phyloP scores from a whole-genome alignment of 53 echinoderm and acorn worm species.

The Pentamera pediparva region DNA sequence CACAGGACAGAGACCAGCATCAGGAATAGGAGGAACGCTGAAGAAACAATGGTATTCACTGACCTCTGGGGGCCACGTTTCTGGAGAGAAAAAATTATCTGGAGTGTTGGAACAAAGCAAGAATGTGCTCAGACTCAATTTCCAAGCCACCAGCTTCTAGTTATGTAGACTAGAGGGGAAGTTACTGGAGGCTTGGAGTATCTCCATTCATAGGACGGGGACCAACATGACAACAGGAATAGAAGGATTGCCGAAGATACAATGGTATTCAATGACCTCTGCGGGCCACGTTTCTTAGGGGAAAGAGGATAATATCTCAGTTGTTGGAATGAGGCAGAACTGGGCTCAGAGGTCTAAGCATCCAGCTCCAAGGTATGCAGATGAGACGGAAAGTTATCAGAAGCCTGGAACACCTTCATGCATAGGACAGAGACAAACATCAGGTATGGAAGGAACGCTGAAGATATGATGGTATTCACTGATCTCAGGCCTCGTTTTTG shows the following conservation, averaged over 20 bases:
- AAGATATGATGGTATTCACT: no score
- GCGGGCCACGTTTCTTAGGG: constrained; percentile 97
- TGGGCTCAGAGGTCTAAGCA: constrained; percentile 84
- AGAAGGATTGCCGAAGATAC: constrained; percentile 91
- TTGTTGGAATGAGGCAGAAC: background rate
- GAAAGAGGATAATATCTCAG: background rate
- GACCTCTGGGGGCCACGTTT: constrained; percentile 95
- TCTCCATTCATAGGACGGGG: constrained; percentile 80
- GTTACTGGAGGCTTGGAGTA: constrained; percentile 40
- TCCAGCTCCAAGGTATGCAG: constrained; percentile 98
- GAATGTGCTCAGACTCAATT: constrained; percentile 77
- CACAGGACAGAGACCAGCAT: constrained; percentile 81
- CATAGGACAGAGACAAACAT: no score
- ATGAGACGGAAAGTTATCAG: constrained; percentile 57
- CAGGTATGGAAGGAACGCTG: no score
- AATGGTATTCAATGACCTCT: constrained; percentile 81
- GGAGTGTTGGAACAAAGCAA: background rate
- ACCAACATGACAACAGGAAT: constrained; percentile 74
- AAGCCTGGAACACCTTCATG: constrained; percentile 56
- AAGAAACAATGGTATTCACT: constrained; percentile 87
- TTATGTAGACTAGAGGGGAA: constrained; percentile 80
- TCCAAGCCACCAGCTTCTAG: constrained; percentile 96
- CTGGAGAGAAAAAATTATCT: constrained; percentile 28
- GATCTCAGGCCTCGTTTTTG: no score
- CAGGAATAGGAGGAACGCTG: constrained; percentile 80